These are phyloP conservation scores for Andrena chrysosceles DNA, from an alignment of 2,888 invertebrate genomes.

Conservation along the genomic window DNA sequence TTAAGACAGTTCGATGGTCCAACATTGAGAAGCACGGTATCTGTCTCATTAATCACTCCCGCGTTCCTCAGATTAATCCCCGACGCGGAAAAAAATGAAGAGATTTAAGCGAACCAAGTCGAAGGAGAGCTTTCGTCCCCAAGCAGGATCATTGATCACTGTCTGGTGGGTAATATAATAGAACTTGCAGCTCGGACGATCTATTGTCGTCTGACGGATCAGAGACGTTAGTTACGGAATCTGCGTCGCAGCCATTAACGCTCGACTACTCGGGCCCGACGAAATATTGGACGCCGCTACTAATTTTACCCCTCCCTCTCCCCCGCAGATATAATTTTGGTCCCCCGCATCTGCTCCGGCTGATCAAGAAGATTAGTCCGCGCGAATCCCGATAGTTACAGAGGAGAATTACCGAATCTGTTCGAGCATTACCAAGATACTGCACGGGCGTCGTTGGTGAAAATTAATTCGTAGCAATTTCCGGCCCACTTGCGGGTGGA, in stretches of 20 bases:
- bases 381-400: conserved; percentile 34
- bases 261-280: neutral
- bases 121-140: conserved; percentile 21
- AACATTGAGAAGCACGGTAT: neutral
- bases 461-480: conserved; percentile 49
- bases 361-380: conserved; percentile 45
- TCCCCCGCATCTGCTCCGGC: conserved; percentile 17
- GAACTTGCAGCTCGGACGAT: conserved; percentile 32
- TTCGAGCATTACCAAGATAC: conserved; percentile 42
- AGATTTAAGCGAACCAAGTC: conserved; percentile 4
- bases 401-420: conserved; percentile 39
- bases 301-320: conserved; percentile 31
- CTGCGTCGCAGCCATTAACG: conserved; percentile 18
- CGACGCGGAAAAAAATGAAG: conserved; percentile 16
- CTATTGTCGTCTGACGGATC: conserved; percentile 40
- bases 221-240: conserved; percentile 21
- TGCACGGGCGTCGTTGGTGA: conserved; percentile 9
- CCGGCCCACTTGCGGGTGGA: neutral
- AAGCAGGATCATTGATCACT: conserved; percentile 43
- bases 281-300: conserved; percentile 20
- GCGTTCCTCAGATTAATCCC: conserved; percentile 5
- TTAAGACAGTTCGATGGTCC: neutral
- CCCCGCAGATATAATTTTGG: conserved; percentile 31
- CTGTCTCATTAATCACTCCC: conserved; percentile 16
- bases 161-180: conserved; percentile 30